Conservation (phyloP, 2,888 invertebrate species). For the Halictus quadricinctus region DNA sequence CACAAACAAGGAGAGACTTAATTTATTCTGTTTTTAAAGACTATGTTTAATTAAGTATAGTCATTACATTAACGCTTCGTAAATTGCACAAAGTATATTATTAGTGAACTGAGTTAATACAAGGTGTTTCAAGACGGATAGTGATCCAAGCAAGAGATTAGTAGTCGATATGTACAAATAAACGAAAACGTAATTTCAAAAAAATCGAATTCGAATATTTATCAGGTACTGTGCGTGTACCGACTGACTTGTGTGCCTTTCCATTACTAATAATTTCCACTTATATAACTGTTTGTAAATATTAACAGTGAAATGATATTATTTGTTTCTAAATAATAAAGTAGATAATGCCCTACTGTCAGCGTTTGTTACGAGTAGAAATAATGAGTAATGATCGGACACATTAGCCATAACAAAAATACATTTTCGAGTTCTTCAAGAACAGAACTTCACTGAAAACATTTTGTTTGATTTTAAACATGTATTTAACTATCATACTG, state of each 20-base stretch:
- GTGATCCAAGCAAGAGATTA: background rate
- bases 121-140: slow-evolving; percentile 5
- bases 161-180: background rate
- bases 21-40: slow-evolving; percentile 11
- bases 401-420: background rate
- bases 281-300: background rate
- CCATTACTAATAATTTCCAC: slow-evolving; percentile 10
- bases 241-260: background rate
- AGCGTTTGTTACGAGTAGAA: background rate
- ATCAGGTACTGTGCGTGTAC: background rate
- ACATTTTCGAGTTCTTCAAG: background rate
- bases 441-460: background rate
- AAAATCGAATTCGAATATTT: background rate
- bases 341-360: background rate
- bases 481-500: slow-evolving; percentile 1
- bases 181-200: background rate
- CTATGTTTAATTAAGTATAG: slow-evolving; percentile 6
- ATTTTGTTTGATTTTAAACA: background rate
- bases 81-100: slow-evolving; percentile 32
- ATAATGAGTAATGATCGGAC: slow-evolving; percentile 4
- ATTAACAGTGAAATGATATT: background rate
- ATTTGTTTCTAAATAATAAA: slow-evolving; percentile 9
- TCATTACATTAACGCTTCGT: slow-evolving; percentile 19
- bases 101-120: slow-evolving; percentile 1
- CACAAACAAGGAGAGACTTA: background rate